These are phyloP conservation scores for Alcis repandata DNA, from an alignment of 2,888 invertebrate genomes.

Conservation along the genomic window DNA sequence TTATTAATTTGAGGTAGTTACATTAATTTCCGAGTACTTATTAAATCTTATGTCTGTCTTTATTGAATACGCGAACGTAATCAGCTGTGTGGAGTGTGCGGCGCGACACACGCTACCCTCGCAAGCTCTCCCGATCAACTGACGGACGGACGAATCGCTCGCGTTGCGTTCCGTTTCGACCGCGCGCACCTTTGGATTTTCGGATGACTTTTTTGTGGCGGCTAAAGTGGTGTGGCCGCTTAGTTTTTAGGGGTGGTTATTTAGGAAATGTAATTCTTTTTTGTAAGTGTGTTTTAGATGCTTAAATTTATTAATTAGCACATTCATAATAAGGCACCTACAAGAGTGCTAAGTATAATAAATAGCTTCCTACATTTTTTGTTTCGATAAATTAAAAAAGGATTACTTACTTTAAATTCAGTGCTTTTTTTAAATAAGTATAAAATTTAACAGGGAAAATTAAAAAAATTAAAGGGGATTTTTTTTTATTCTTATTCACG, in stretches of 20 bases:
- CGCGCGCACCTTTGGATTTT: constrained; percentile 45
- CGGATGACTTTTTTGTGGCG: constrained; percentile 45
- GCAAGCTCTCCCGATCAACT: constrained; percentile 73
- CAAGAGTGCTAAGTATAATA: no score
- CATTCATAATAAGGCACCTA: no score
- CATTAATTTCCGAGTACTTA: constrained; percentile 55
- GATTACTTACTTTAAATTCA: no score
- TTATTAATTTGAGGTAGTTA: constrained; percentile 52
- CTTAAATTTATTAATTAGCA: not conserved
- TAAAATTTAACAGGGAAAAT: no score
- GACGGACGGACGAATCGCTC: constrained; percentile 59
- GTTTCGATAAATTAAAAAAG: no score
- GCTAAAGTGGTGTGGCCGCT: constrained; percentile 42
- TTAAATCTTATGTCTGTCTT: constrained; percentile 40
- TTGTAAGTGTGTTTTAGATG: not conserved
- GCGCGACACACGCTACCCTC: constrained; percentile 59
- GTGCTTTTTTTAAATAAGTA: no score
- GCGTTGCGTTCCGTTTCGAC: constrained; percentile 52
- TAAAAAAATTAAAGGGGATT: no score
- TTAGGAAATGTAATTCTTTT: not conserved
- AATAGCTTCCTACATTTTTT: no score
- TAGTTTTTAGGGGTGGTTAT: constrained; percentile 47
- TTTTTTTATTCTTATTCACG: no score
- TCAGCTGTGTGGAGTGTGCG: constrained; percentile 62
- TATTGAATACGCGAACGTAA: constrained; percentile 71